Evolutionary conservation across 2,888 invertebrate species (phyloP).

Genomic region (Euclidia mi): DNA sequence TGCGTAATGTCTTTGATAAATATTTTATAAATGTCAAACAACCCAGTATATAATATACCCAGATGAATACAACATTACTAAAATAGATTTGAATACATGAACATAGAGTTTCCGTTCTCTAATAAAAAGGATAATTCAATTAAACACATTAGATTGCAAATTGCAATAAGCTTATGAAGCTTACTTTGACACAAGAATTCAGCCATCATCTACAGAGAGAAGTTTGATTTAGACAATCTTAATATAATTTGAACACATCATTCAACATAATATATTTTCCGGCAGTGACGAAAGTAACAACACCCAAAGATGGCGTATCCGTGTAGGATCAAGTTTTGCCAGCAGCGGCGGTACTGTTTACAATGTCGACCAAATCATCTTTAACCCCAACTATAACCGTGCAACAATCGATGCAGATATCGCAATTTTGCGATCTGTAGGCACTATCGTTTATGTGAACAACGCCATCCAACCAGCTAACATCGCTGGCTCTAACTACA

Average conservation of each 20-base stretch:
- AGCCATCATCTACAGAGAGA: too few species aligned
- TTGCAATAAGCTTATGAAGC: too few species aligned
- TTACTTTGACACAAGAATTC: too few species aligned
- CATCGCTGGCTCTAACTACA: too few species aligned
- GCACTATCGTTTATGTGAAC: slow-evolving; percentile 17
- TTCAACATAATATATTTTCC: slow-evolving; percentile 20
- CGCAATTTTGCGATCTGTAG: slow-evolving; percentile 44
- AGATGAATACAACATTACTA: too few species aligned
- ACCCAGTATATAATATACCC: too few species aligned
- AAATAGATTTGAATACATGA: too few species aligned
- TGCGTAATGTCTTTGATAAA: too few species aligned
- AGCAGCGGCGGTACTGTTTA: slow-evolving; percentile 57
- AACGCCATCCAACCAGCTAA: slow-evolving; percentile 29
- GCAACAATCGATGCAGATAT: slow-evolving; percentile 55
- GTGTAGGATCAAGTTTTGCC: slow-evolving; percentile 57
- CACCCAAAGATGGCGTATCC: slow-evolving; percentile 46
- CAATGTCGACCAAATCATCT: slow-evolving; percentile 30
- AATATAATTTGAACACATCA: not conserved
- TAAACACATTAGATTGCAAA: too few species aligned
- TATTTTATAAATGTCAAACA: too few species aligned
- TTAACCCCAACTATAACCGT: slow-evolving; percentile 45
- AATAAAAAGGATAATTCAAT: too few species aligned
- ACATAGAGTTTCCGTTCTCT: too few species aligned
- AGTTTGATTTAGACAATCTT: not conserved
- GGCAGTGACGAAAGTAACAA: slow-evolving; percentile 39